Evolutionary conservation across 1,140 invertebrate species (phyloP).

Genomic region (Pogonomyrmex barbatus): DNA sequence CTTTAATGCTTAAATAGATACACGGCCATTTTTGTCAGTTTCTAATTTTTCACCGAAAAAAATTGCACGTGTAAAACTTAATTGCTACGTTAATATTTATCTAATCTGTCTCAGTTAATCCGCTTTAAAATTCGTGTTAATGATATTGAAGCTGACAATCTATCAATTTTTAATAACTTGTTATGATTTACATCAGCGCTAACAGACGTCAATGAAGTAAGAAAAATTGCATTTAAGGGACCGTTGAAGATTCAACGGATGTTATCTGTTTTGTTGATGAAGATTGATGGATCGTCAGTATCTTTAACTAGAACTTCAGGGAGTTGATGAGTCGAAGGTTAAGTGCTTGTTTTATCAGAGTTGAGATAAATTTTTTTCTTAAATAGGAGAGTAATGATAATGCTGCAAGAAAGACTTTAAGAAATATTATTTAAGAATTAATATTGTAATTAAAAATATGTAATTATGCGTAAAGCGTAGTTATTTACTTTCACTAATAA

Average conservation of each 20-base stretch:
- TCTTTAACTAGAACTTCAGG: conserved; percentile 44
- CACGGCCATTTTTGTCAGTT: not conserved
- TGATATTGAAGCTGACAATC: conserved; percentile 2
- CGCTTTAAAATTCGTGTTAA: not conserved
- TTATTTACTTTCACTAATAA: not conserved
- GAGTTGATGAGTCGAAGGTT: conserved; percentile 36
- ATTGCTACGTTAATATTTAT: not conserved
- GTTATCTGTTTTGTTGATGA: conserved; percentile 58
- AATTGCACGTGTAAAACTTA: not conserved
- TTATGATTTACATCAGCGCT: conserved; percentile 51
- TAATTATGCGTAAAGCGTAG: not conserved
- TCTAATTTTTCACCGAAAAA: conserved; percentile 13
- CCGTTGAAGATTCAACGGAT: conserved; percentile 50
- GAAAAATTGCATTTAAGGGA: conserved; percentile 52
- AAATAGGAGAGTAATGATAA: not conserved
- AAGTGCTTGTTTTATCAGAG: conserved; percentile 37
- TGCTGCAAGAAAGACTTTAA: not conserved
- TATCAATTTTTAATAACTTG: conserved; percentile 30
- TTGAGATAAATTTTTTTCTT: conserved; percentile 20
- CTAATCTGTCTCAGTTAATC: not conserved
- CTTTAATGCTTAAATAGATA: conserved; percentile 14
- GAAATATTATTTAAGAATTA: not conserved
- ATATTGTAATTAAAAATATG: not conserved
- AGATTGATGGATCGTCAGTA: conserved; percentile 59
- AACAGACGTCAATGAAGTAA: conserved; percentile 45